phyloP scores from a whole-genome alignment of 2,113 vertebrate genomes.

The Oncorhynchus keta region DNA sequence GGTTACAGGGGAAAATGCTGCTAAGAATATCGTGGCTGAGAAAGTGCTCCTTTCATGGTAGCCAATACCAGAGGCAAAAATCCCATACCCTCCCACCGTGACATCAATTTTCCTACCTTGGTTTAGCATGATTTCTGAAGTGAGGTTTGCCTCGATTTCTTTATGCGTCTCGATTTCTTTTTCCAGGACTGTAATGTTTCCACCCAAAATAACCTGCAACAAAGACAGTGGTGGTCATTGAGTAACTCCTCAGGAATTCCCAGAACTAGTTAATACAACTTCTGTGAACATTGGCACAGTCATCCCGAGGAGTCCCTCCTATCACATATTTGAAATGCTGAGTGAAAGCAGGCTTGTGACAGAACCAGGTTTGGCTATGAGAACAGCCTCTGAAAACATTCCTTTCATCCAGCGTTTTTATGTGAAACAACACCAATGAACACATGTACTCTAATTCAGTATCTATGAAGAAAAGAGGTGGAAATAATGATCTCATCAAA shows the following conservation, averaged over 20 bases:
- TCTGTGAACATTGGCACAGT: slow-evolving; percentile 8
- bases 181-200: slow-evolving; percentile 60
- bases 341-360: slow-evolving; percentile 22
- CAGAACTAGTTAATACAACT: background rate
- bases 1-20: slow-evolving; percentile 53
- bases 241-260: background rate
- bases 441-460: background rate
- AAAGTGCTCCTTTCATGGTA: slow-evolving; percentile 64
- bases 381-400: slow-evolving; percentile 31
- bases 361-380: background rate
- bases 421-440: slow-evolving; percentile 1
- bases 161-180: slow-evolving; percentile 43
- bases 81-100: slow-evolving; percentile 19
- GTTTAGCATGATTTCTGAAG: slow-evolving; percentile 35
- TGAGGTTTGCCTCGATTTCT: slow-evolving; percentile 60
- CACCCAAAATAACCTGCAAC: slow-evolving; percentile 53
- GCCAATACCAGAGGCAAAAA: slow-evolving; percentile 19
- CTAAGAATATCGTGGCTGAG: slow-evolving; percentile 60
- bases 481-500: too few species aligned
- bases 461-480: background rate
- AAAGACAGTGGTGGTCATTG: slow-evolving; percentile 9
- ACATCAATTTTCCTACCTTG: slow-evolving; percentile 70
- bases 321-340: slow-evolving; percentile 5
- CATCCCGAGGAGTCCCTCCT: slow-evolving; percentile 17
- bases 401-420: slow-evolving; percentile 26